These are phyloP conservation scores for Microplitis deprimator DNA, from an alignment of 2,888 invertebrate genomes.

Conservation along the genomic window DNA sequence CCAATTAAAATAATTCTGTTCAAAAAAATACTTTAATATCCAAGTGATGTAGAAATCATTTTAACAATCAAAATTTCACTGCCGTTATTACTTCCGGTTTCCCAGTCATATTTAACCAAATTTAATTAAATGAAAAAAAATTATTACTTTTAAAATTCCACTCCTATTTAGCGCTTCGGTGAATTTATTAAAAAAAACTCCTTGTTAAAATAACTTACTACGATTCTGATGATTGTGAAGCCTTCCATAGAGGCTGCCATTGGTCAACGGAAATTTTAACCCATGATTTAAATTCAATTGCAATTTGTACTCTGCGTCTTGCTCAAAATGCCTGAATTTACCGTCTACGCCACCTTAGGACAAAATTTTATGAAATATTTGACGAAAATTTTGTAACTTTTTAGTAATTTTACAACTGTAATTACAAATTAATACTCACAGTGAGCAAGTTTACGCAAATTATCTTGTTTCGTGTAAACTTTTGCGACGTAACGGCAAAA, in stretches of 20 bases:
- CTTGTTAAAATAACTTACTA: conserved; percentile 52
- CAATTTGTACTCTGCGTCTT: conserved; percentile 68
- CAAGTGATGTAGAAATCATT: too few relatives aligned
- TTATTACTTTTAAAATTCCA: too few relatives aligned
- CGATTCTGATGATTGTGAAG: conserved; percentile 71
- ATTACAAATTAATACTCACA: conserved; percentile 51
- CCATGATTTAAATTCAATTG: conserved; percentile 71
- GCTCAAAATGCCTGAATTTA: conserved; percentile 75
- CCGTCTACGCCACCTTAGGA: conserved; percentile 74
- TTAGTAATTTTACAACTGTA: not conserved
- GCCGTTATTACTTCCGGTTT: too few relatives aligned
- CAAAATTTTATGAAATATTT: conserved; percentile 40
- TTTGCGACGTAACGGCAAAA: conserved; percentile 75
- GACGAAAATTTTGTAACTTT: not conserved
- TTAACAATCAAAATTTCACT: too few relatives aligned
- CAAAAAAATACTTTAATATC: too few relatives aligned
- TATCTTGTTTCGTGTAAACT: conserved; percentile 71
- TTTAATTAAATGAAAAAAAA: too few relatives aligned
- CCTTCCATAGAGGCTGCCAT: conserved; percentile 75
- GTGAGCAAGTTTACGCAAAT: conserved; percentile 62
- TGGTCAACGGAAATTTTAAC: conserved; percentile 76
- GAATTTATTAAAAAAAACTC: too few relatives aligned
- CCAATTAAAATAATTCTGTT: too few relatives aligned
- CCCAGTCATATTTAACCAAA: too few relatives aligned
- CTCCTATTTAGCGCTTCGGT: too few relatives aligned